Evolutionary conservation across 2,888 invertebrate species (phyloP), one percentile per base, ranked within the genome.

Genomic region (Disparrhopalites patrizii): DNA sequence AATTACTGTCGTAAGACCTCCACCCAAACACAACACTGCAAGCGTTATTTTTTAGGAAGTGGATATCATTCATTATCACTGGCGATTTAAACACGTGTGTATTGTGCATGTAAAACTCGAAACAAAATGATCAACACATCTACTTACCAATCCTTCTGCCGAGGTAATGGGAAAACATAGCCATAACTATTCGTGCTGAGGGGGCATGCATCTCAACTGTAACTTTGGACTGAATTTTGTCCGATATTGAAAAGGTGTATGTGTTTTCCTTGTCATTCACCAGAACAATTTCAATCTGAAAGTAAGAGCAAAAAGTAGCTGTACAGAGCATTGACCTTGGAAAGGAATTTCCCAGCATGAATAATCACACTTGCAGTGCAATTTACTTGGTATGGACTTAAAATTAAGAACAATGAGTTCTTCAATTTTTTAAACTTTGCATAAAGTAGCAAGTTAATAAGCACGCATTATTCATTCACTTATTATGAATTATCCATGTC

Each of bases 131-230:
- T n/a, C n/a, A n/a, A n/a, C n/a, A 51, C 23, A 51, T 20, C 23
- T 20, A 23, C 66, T 69, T 76, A 81, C 82, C 94, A 79, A 93
- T 92, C 81, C 94, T 93, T 81, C 91, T 92, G 33, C 93, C 81
- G 71, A 95, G 84, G 78, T 93, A 91, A 78, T 91, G 88, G 1
- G 93, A 90, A 80, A 92, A 94, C 28, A 93, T 91, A 68, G 94
- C 93, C 73, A 95, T 89, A 56, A 94, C 88, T 78, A 93, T 91
- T 2, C 93, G 83, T 79, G 93, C 91, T 70, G 87, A 86, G 1
- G 91, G 89, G 66, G 87, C 86, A 75, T 66, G 38, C 66, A 70
- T 70, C 60, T 70, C 62, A 10, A 95, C 81, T 79, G 88, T 87
- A 69, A 95, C 85, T 76, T 87, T 87, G 0, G 92, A 89, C 78